Evolutionary conservation across 2,888 invertebrate genomes (phyloP).

Genomic region (Microctonus brassicae): DNA sequence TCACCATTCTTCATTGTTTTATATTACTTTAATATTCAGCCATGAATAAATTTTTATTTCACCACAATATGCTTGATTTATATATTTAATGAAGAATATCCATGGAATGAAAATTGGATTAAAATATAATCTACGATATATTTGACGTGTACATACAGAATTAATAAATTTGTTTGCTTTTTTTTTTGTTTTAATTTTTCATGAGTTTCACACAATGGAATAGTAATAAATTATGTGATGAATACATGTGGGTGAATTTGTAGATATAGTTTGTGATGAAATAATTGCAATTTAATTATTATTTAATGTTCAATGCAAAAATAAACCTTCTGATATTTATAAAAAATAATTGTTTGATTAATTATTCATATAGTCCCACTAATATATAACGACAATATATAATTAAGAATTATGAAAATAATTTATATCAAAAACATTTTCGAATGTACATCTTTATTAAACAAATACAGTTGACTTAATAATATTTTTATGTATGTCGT

Average conservation of each 20-base stretch:
- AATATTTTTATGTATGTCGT: conserved; percentile 65
- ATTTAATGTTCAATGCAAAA: neutral
- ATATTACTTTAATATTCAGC: neutral
- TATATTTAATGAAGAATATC: no score
- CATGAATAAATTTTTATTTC: no score
- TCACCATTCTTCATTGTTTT: neutral
- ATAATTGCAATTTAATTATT: neutral
- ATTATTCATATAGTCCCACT: neutral
- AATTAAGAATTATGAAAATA: conserved; percentile 15
- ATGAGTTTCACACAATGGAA: neutral
- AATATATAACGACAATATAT: neutral
- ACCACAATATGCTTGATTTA: no score
- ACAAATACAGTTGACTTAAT: conserved; percentile 70
- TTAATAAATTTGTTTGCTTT: neutral
- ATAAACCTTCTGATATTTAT: conserved; percentile 20
- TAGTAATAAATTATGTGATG: neutral
- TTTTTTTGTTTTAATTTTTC: neutral
- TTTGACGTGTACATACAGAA: conserved; percentile 6
- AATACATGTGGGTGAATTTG: neutral
- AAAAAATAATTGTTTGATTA: conserved; percentile 1
- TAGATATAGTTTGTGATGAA: conserved; percentile 17
- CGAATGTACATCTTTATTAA: conserved; percentile 71
- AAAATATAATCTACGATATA: neutral
- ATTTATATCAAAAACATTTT: conserved; percentile 48
- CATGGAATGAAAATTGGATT: no score